Evolutionary conservation across 2,797 vertebrate species (phyloP).

Genomic region (Carduelis carduelis): DNA sequence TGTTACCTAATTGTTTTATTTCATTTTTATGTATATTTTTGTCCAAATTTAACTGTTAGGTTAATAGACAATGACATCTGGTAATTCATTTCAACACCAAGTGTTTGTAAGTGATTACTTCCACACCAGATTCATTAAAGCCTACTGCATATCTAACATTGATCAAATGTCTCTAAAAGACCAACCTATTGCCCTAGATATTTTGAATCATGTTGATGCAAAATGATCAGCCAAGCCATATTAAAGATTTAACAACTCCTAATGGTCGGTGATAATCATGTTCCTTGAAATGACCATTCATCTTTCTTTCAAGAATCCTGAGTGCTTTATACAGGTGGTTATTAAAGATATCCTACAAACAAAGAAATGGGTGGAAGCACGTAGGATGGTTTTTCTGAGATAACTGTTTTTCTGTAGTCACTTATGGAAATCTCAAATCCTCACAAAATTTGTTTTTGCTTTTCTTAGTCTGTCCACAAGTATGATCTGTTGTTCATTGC

Average conservation of each 20-base stretch:
- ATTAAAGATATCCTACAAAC: neutral
- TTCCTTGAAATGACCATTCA: neutral
- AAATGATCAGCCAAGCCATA: neutral
- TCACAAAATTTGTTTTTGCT: neutral
- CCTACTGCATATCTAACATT: neutral
- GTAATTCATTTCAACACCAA: constrained; percentile 67
- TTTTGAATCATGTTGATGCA: neutral
- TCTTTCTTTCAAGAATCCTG: neutral
- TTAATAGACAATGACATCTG: constrained; percentile 74
- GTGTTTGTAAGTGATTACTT: constrained; percentile 58
- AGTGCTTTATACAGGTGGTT: neutral
- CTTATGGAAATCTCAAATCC: neutral
- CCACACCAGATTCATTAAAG: neutral
- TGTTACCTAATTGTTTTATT: constrained; percentile 81
- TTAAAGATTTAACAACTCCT: constrained; percentile 44
- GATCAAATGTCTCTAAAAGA: neutral
- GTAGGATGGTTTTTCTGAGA: fast-evolving
- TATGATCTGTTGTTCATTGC: neutral
- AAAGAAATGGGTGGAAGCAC: neutral
- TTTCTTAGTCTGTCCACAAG: neutral
- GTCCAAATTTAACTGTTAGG: constrained; percentile 73
- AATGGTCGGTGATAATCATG: neutral
- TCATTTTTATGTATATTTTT: constrained; percentile 80
- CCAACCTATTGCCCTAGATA: neutral
- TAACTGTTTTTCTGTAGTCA: neutral